Percentiles rank a stretch among this genome's conserved stretches.
Conservation (phyloP, 2,888 invertebrate species). For the Cosmorhoe ocellata region DNA sequence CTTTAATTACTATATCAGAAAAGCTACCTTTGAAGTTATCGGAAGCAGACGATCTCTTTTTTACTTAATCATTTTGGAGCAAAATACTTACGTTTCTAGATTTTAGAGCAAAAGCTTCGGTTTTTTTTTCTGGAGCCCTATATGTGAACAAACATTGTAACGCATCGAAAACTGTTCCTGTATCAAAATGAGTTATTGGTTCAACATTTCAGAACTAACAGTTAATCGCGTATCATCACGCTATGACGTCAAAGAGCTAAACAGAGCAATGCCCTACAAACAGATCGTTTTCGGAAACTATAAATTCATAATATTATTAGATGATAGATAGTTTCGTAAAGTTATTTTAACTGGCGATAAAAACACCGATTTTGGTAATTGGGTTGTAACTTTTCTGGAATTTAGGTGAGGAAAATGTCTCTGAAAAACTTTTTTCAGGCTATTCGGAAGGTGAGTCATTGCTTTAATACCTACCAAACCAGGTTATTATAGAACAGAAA, state of each 20-base stretch:
- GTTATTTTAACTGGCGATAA: neutral
- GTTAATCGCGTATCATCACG: slow-evolving; percentile 17
- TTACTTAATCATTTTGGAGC: too few relatives aligned
- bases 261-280: slow-evolving; percentile 24
- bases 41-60: too few relatives aligned
- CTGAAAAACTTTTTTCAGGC: too few relatives aligned
- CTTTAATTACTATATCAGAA: too few relatives aligned
- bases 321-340: neutral
- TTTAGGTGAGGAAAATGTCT: too few relatives aligned
- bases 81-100: too few relatives aligned
- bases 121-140: neutral
- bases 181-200: slow-evolving; percentile 17
- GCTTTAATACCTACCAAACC: too few relatives aligned
- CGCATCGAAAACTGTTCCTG: slow-evolving; percentile 6
- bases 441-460: too few relatives aligned
- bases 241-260: slow-evolving; percentile 26
- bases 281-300: slow-evolving; percentile 17
- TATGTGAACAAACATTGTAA: slow-evolving; percentile 6
- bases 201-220: slow-evolving; percentile 11
- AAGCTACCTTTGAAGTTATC: too few relatives aligned
- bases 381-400: neutral
- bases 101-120: too few relatives aligned
- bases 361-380: neutral
- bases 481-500: too few relatives aligned
- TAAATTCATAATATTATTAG: slow-evolving; percentile 2